phyloP scores from a whole-genome alignment of 2,888 invertebrate species.

The Tiphia femorata region DNA sequence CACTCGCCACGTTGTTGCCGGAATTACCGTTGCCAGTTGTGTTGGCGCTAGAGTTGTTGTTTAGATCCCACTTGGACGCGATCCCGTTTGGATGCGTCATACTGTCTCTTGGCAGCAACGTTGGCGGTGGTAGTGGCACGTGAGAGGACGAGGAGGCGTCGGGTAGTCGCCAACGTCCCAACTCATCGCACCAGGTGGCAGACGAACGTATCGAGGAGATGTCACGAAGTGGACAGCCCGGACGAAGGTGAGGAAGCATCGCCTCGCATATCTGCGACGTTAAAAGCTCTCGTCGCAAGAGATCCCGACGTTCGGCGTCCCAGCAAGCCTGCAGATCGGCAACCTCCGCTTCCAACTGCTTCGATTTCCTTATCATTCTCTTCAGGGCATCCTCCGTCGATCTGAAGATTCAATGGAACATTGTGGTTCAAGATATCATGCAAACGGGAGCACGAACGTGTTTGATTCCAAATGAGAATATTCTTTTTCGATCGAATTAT shows the following conservation, averaged over 20 bases:
- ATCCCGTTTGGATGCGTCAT: constrained; percentile 1
- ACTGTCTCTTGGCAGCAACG: constrained; percentile 37
- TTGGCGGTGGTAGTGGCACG: constrained; percentile 60
- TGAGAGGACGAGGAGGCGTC: constrained; percentile 51
- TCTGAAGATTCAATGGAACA: too few relatives aligned
- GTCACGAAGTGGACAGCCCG: constrained; percentile 65
- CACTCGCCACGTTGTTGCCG: constrained; percentile 30
- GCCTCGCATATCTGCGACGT: constrained; percentile 65
- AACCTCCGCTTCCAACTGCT: constrained; percentile 63
- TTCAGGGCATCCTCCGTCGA: constrained; percentile 66
- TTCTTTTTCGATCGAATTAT: too few relatives aligned
- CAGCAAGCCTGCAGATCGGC: constrained; percentile 65
- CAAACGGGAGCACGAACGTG: too few relatives aligned
- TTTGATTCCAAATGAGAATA: too few relatives aligned
- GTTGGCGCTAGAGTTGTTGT: constrained; percentile 57
- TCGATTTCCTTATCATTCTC: constrained; percentile 60
- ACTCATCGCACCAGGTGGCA: constrained; percentile 64
- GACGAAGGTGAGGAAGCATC: constrained; percentile 64
- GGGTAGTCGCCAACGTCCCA: constrained; percentile 64
- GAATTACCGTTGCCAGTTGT: constrained; percentile 30
- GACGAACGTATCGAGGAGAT: constrained; percentile 55
- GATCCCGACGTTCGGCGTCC: constrained; percentile 65
- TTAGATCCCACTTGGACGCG: constrained; percentile 49
- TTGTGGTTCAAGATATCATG: too few relatives aligned
- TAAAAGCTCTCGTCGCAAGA: constrained; percentile 62